These are phyloP conservation scores for Beroe forskalii DNA, from an alignment of 37 sponge, comb jelly and placozoan species.

Conservation along the genomic window DNA sequence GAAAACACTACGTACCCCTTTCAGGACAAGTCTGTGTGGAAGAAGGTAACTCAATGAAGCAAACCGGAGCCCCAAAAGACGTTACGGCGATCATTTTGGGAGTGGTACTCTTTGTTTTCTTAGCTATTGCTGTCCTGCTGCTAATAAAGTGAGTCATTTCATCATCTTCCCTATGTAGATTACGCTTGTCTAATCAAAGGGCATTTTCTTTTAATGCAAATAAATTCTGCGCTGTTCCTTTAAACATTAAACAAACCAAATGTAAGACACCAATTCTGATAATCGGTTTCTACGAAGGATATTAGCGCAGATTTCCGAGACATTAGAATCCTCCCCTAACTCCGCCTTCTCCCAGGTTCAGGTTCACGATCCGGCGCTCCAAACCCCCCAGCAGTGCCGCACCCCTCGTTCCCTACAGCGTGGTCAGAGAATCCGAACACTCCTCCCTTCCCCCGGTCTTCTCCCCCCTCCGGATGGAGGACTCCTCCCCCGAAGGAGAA, in stretches of 20 bases:
- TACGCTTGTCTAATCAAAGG: too few relatives aligned
- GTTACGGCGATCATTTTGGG: not conserved
- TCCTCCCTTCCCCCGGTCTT: not conserved
- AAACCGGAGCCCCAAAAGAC: not conserved
- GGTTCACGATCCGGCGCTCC: not conserved
- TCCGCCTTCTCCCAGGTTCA: not conserved
- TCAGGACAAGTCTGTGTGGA: not conserved
- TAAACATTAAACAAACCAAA: too few relatives aligned
- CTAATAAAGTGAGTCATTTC: not conserved
- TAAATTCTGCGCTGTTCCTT: too few relatives aligned
- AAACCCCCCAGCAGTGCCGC: not conserved
- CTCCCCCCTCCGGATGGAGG: not conserved
- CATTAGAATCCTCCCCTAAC: too few relatives aligned
- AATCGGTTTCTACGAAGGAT: too few relatives aligned
- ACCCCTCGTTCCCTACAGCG: not conserved
- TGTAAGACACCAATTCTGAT: too few relatives aligned
- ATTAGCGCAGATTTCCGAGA: too few relatives aligned
- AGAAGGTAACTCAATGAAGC: not conserved
- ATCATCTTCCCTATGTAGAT: too few relatives aligned
- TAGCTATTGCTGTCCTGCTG: not conserved
- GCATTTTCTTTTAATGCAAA: too few relatives aligned
- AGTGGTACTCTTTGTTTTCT: not conserved
- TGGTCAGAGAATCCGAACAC: not conserved
- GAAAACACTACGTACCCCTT: too few relatives aligned
- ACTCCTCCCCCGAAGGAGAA: too few relatives aligned